phyloP scores from a whole-genome alignment of 2,113 vertebrate species.

The Cynopterus brachyotis region DNA sequence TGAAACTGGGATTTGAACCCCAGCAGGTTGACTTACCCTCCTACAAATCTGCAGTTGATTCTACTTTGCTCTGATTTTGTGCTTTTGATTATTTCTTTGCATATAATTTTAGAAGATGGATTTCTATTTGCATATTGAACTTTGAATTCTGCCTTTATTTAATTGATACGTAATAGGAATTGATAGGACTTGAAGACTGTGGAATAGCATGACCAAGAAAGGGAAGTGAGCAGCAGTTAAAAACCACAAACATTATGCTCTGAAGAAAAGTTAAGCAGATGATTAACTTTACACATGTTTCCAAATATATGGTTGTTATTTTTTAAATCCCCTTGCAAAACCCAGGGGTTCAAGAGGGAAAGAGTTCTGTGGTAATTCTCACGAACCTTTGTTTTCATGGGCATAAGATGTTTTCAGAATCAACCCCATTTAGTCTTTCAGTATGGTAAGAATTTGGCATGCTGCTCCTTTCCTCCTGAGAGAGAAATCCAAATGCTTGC shows the following conservation, averaged over 20 bases:
- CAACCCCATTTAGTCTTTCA: background rate
- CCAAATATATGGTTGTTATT: background rate
- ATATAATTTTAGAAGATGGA: slow-evolving; percentile 27
- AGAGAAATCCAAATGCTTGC: slow-evolving; percentile 41
- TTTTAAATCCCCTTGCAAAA: background rate
- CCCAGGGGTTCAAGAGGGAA: background rate
- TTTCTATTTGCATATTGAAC: background rate
- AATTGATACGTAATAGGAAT: background rate
- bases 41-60: background rate
- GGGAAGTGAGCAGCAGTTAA: background rate
- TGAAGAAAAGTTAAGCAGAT: slow-evolving; percentile 9
- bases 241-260: background rate
- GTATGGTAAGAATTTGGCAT: slow-evolving; percentile 43
- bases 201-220: background rate
- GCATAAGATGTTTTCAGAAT: slow-evolving; percentile 1
- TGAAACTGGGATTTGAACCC: background rate
- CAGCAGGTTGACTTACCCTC: background rate
- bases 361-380: background rate
- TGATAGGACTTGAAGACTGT: background rate
- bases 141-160: slow-evolving; percentile 2
- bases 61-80: background rate
- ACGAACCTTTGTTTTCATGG: background rate
- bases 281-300: background rate
- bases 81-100: background rate
- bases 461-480: slow-evolving; percentile 26